These are phyloP conservation scores for Phaethon lepturus DNA, from an alignment of 2,113 vertebrate species.

Conservation along the genomic window DNA sequence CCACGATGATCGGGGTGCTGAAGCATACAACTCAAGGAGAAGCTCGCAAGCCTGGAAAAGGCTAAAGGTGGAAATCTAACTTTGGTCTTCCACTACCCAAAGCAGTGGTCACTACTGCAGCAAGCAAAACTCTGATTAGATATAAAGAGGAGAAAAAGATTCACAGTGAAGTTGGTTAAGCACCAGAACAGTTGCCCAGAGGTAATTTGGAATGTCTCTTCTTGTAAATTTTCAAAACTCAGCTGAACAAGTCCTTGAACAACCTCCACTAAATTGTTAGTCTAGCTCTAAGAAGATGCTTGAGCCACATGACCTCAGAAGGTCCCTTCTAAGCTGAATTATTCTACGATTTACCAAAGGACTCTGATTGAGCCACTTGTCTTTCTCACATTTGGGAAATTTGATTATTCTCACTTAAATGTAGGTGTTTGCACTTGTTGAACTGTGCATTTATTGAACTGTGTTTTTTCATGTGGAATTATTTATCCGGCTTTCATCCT, in stretches of 20 bases:
- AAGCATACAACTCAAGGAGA: not conserved
- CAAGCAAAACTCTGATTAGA: not conserved
- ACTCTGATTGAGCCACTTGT: not conserved
- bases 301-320: not conserved
- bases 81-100: not conserved
- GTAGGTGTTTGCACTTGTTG: not conserved
- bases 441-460: not conserved
- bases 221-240: not conserved
- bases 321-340: not conserved
- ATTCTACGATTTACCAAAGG: not conserved
- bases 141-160: not conserved
- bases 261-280: not conserved
- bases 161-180: not conserved
- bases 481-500: not conserved
- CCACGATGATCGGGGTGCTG: not conserved
- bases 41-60: not conserved
- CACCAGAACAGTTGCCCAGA: not conserved
- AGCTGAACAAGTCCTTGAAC: not conserved
- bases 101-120: not conserved
- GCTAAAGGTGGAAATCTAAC: not conserved
- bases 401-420: not conserved
- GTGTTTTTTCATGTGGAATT: not conserved
- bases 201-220: not conserved
- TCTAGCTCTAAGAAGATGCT: not conserved
- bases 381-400: not conserved